A percentile compares a stretch with the other conserved stretches of the same genome.
These are phyloP conservation scores for Cyanocitta stelleri DNA, from an alignment of 2,113 vertebrate species.

Conservation along the genomic window DNA sequence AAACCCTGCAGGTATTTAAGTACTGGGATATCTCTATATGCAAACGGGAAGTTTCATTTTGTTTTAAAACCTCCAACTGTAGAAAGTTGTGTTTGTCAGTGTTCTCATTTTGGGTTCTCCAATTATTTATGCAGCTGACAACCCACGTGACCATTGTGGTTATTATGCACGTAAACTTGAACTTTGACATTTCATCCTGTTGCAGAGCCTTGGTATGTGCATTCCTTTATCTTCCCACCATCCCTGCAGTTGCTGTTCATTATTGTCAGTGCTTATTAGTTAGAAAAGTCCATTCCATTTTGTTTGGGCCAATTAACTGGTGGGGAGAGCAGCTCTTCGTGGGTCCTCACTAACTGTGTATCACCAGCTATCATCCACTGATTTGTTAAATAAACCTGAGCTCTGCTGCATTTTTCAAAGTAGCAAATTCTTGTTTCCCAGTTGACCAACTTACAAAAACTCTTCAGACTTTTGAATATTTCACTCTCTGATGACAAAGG, in stretches of 20 bases:
- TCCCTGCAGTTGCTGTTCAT: constrained; percentile 42
- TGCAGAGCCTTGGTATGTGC: constrained; percentile 20
- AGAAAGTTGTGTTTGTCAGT: neutral
- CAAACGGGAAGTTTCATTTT: neutral
- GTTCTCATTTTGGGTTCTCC: neutral
- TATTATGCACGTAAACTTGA: constrained; percentile 20
- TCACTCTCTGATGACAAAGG: neutral
- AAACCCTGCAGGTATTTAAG: neutral
- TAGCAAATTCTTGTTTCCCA: neutral
- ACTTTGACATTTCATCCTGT: constrained; percentile 30
- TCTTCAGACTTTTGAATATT: neutral
- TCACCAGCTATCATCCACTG: neutral
- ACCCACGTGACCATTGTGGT: neutral
- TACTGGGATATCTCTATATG: neutral
- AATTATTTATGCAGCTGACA: neutral
- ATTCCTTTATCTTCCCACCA: constrained; percentile 27
- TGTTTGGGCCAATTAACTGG: constrained; percentile 34
- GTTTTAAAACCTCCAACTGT: neutral
- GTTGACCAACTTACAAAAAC: neutral
- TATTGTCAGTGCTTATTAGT: constrained; percentile 24
- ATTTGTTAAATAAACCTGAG: neutral
- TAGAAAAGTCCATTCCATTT: constrained; percentile 15
- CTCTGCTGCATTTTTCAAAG: neutral
- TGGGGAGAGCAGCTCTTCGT: neutral
- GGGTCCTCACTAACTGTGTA: neutral